Conservation (phyloP, 2,113 vertebrate species). For the Chionis minor region DNA sequence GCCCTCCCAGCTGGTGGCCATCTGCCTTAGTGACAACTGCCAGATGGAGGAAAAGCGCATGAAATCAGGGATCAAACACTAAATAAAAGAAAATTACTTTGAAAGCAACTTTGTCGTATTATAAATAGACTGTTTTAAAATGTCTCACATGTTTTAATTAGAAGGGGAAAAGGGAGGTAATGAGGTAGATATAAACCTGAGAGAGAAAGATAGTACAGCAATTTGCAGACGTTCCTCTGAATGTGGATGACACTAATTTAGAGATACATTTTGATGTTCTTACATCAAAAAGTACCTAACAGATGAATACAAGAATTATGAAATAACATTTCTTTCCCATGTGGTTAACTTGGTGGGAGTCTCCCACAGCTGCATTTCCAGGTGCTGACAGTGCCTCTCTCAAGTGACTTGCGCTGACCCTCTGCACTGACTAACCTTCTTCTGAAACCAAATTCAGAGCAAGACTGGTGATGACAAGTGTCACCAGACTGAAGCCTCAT, state of each 20-base stretch:
- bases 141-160: constrained; percentile 71
- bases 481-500: not conserved
- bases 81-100: constrained; percentile 77
- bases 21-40: constrained; percentile 80
- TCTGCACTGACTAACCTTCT: not conserved
- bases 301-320: constrained; percentile 46
- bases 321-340: not conserved
- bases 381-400: not conserved
- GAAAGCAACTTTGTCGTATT: constrained; percentile 73
- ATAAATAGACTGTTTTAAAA: constrained; percentile 70
- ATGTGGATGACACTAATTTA: constrained; percentile 59
- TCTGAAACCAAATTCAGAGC: not conserved
- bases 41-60: constrained; percentile 76
- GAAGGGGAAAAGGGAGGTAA: constrained; percentile 6
- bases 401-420: not conserved
- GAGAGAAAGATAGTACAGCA: not conserved
- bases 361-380: not conserved
- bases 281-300: constrained; percentile 31
- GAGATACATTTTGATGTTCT: constrained; percentile 48
- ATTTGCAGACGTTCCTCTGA: not conserved
- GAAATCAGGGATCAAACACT: constrained; percentile 72
- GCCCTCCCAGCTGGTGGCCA: constrained; percentile 80
- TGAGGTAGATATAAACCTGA: not conserved
- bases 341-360: not conserved
- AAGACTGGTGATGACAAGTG: not conserved